These are phyloP conservation scores for Gonatopus flavifemur DNA, from an alignment of 1,140 invertebrate genomes.

Conservation along the genomic window DNA sequence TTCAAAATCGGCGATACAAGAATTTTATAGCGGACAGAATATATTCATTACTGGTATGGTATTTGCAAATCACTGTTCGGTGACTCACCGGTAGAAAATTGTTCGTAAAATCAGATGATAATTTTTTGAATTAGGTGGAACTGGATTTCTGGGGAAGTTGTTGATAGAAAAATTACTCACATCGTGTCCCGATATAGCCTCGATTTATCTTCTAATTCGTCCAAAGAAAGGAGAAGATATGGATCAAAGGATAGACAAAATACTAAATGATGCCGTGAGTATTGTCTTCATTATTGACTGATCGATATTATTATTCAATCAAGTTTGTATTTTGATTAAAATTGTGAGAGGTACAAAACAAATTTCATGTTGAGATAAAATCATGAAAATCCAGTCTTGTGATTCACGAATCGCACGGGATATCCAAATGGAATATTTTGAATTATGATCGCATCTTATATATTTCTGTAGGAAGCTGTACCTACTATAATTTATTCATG, in stretches of 20 bases:
- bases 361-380: background rate
- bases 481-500: too few species aligned
- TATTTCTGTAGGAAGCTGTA: too few species aligned
- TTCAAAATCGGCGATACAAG: slow-evolving; percentile 40
- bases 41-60: slow-evolving; percentile 53
- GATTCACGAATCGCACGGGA: background rate
- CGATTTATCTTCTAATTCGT: slow-evolving; percentile 76
- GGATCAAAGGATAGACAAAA: slow-evolving; percentile 62
- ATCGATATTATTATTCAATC: too few species aligned
- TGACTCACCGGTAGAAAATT: background rate
- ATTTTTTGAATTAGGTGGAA: slow-evolving; percentile 49
- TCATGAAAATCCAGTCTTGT: background rate
- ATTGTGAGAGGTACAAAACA: background rate
- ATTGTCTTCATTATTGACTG: slow-evolving; percentile 5
- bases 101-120: background rate
- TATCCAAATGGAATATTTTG: too few species aligned
- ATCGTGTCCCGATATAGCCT: slow-evolving; percentile 71
- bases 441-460: too few species aligned
- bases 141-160: slow-evolving; percentile 71
- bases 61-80: slow-evolving; percentile 1
- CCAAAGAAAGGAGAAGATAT: slow-evolving; percentile 76
- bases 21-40: slow-evolving; percentile 44
- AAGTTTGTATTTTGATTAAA: background rate
- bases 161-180: slow-evolving; percentile 82
- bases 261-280: slow-evolving; percentile 69